Evolutionary conservation across 2,888 invertebrate genomes (phyloP), one percentile per base, ranked within the genome.

Genomic region (Proisotoma minuta): DNA sequence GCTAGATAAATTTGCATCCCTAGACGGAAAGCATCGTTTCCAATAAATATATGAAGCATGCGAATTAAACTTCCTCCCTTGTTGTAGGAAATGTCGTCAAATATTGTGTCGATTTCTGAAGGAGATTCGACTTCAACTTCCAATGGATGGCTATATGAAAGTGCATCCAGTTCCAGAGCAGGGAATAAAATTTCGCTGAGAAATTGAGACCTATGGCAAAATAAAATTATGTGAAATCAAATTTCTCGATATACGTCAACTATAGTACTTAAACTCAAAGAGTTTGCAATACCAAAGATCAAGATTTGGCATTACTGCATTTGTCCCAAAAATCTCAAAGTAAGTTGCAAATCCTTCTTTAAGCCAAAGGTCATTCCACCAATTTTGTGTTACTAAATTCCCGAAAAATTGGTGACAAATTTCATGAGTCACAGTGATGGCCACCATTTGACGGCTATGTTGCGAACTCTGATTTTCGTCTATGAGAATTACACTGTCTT

Each of bases 371-470:
- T 83, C 79, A 3, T 23, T 54, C 54, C 54, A 54, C 64, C 64
- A 67, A 4, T 64, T 62, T 64, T 64, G 64, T n/a, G 67, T 67
- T 4, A 67, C 66, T 27, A 84, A 77, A 71, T 84, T 83, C 54
- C 84, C 84, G 75, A 84, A 84, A 84, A 84, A 84, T 77, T 82
- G 81, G 75, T 84, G 84, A 15, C 83, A 60, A 40, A 84, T 74
- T 72, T 84, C 84, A 74, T 84, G 84, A 34, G 8, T 10, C 34
- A 34, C 34, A 15, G 81, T 79, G 5, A 81, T 75, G 1, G 83
- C 82, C 49, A 80, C 77, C n/a, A 71, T 72, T 65, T 78, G 77
- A 27, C 75, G 75, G 12, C 71, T 69, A 43, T 59, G 71, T 5
- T 81, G 75, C 2, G 81, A 81, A 1, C 82, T 80, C 68, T 80